phyloP scores from a whole-genome alignment of 2,113 vertebrate genomes.

The Toxotes jaculatrix region DNA sequence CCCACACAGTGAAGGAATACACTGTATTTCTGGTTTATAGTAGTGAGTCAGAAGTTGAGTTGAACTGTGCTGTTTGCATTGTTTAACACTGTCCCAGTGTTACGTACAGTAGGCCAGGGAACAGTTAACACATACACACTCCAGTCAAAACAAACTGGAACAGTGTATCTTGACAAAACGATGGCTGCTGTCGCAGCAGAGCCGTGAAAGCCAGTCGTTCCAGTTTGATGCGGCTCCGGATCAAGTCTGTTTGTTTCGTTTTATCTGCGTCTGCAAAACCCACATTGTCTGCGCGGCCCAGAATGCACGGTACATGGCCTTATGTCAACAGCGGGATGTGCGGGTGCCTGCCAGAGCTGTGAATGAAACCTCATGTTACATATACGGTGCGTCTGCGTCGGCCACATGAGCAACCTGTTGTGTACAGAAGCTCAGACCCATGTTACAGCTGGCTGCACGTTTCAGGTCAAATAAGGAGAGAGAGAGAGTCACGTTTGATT shows the following conservation, averaged over 20 bases:
- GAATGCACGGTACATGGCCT: neutral
- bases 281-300: neutral
- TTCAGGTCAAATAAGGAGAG: neutral
- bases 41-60: too few species aligned
- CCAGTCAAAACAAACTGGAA: neutral
- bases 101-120: neutral
- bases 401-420: neutral
- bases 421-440: neutral
- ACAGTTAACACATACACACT: neutral
- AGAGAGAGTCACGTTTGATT: neutral
- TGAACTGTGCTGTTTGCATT: too few species aligned
- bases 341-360: constrained; percentile 29
- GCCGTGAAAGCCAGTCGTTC: neutral
- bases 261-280: constrained; percentile 32
- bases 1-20: too few species aligned
- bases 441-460: neutral
- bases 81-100: neutral
- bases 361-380: constrained; percentile 32
- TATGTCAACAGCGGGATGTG: constrained; percentile 39
- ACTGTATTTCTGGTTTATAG: neutral
- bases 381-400: neutral
- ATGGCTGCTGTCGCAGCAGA: neutral
- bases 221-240: neutral
- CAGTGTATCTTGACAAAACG: neutral
- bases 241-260: constrained; percentile 27